phyloP scores from a whole-genome alignment of 1,140 invertebrate species.

The Meloidogyne floridensis region DNA sequence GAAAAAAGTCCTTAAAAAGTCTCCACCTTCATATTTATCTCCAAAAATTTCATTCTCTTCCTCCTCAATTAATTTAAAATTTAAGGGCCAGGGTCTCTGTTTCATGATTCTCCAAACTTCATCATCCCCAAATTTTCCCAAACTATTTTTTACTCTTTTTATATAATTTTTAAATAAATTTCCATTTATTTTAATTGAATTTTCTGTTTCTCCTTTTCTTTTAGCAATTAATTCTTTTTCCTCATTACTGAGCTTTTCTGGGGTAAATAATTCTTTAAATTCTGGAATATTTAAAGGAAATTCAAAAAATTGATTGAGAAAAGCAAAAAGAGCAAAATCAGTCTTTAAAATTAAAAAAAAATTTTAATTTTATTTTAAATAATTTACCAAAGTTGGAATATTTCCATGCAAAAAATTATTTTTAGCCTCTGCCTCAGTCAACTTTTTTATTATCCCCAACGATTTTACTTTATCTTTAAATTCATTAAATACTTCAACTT shows the following conservation, averaged over 20 bases:
- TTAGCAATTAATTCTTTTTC: not conserved
- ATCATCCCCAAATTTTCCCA: not conserved
- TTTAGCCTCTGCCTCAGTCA: not conserved
- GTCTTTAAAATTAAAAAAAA: not conserved
- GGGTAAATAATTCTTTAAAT: not conserved
- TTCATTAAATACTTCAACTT: slow-evolving; percentile 4
- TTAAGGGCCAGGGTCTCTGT: slow-evolving; percentile 1
- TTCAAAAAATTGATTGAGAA: slow-evolving; percentile 5
- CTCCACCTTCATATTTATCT: not conserved
- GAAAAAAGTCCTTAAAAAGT: too few species aligned
- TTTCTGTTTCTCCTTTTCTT: not conserved
- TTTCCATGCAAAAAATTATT: not conserved
- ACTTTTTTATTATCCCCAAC: not conserved
- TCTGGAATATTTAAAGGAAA: slow-evolving; percentile 4
- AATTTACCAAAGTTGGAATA: not conserved
- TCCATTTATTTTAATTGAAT: not conserved
- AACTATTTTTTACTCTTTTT: not conserved
- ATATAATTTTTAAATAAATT: slow-evolving; percentile 3
- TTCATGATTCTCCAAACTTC: not conserved
- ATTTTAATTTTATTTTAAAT: not conserved
- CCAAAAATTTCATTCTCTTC: not conserved
- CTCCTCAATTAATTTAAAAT: not conserved
- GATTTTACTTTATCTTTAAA: not conserved
- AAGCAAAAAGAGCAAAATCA: slow-evolving; percentile 2
- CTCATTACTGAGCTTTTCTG: not conserved